Conservation (phyloP, 2,797 vertebrate species). For the Huso huso region DNA sequence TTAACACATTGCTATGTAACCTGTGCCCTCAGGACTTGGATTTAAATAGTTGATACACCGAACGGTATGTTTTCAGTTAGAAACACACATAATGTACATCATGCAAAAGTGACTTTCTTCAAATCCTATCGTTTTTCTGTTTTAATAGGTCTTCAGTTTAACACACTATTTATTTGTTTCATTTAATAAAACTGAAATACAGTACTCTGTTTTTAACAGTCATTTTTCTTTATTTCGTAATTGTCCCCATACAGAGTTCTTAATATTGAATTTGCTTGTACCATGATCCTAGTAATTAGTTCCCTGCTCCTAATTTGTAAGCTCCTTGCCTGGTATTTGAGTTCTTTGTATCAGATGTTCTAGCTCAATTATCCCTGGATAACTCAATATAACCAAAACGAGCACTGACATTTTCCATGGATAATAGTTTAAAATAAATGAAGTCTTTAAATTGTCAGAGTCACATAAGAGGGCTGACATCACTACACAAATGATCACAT, state of each 20-base stretch:
- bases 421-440: not conserved
- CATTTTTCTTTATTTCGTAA: not conserved
- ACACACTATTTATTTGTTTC: not conserved
- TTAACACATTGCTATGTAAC: not conserved
- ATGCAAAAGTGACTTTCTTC: not conserved
- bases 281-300: conserved; percentile 1
- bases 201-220: not conserved
- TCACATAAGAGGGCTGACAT: too few species aligned
- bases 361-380: not conserved
- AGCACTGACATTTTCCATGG: not conserved
- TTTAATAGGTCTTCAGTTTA: not conserved
- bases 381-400: not conserved
- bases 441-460: too few species aligned
- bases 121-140: not conserved
- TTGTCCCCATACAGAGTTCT: not conserved
- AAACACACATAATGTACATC: not conserved
- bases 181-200: not conserved
- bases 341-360: not conserved
- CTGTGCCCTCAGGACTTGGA: not conserved
- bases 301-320: not conserved
- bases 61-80: too few species aligned
- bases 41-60: not conserved
- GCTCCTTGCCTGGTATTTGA: not conserved
- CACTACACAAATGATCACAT: too few species aligned
- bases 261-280: conserved; percentile 1